phyloP scores from a whole-genome alignment of 2,797 vertebrate genomes.

The Botia kubotai region DNA sequence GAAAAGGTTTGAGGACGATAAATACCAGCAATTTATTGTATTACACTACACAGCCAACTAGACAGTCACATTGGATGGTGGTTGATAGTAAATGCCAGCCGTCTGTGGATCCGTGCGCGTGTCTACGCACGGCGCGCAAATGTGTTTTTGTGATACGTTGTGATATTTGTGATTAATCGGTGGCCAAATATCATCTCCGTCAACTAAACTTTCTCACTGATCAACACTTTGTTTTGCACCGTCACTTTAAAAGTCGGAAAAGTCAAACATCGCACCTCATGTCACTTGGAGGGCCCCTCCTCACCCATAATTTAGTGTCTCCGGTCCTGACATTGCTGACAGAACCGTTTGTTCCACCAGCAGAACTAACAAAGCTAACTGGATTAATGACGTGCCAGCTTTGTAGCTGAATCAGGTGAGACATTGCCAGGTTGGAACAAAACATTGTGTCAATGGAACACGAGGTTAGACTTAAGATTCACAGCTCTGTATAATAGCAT shows the following conservation, averaged over 20 bases:
- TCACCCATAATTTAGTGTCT: constrained; percentile 19
- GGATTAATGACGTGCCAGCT: constrained; percentile 22
- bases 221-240: constrained; percentile 2
- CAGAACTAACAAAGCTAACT: constrained; percentile 7
- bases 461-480: constrained; percentile 2
- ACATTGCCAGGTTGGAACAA: constrained; percentile 10
- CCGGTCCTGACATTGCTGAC: not conserved
- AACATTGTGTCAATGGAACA: constrained; percentile 16
- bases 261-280: constrained; percentile 9
- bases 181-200: constrained; percentile 57
- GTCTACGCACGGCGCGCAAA: not conserved
- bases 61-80: constrained; percentile 36
- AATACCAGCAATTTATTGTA: constrained; percentile 59
- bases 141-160: constrained; percentile 48
- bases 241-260: constrained; percentile 10
- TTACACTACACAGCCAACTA: constrained; percentile 43
- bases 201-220: constrained; percentile 33
- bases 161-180: constrained; percentile 25
- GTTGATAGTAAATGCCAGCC: constrained; percentile 62
- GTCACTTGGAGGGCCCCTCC: not conserved
- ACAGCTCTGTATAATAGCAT: not conserved
- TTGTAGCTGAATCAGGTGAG: constrained; percentile 26
- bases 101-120: constrained; percentile 32
- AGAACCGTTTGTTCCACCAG: constrained; percentile 24
- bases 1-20: constrained; percentile 55